Percentiles rank a stretch among this genome's conserved stretches.
Conservation (phyloP, 1,140 invertebrate species). For the Scaptomyza graminum region DNA sequence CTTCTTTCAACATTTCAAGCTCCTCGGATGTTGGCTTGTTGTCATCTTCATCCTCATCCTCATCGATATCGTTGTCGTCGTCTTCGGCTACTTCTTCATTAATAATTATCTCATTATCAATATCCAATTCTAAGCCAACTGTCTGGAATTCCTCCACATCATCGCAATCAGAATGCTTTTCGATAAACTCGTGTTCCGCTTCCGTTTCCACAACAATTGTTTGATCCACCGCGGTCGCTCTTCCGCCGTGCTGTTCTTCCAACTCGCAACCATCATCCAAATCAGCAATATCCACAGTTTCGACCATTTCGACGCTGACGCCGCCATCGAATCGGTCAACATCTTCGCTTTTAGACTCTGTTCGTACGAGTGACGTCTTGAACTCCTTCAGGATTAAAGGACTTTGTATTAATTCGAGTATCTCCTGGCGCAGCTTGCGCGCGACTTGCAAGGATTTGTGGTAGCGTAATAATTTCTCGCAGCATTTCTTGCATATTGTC, state of each 20-base stretch:
- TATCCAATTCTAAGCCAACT: conserved; percentile 62
- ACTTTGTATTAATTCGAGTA: conserved; percentile 63
- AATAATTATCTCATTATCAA: conserved; percentile 72
- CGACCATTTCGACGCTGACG: conserved; percentile 22
- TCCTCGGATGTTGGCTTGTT: conserved; percentile 36
- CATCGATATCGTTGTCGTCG: conserved; percentile 43
- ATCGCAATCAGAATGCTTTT: conserved; percentile 40
- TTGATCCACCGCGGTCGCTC: conserved; percentile 34
- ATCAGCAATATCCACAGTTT: conserved; percentile 29
- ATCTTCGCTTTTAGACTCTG: conserved; percentile 28
- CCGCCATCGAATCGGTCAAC: conserved; percentile 48
- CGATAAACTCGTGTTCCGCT: conserved; percentile 27
- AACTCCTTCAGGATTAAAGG: conserved; percentile 56
- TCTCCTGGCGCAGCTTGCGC: conserved; percentile 61
- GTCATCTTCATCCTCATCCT: conserved; percentile 13
- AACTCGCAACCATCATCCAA: conserved; percentile 28
- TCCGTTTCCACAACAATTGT: conserved; percentile 18
- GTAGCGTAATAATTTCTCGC: conserved; percentile 62
- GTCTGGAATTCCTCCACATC: conserved; percentile 50
- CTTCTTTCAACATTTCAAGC: conserved; percentile 19
- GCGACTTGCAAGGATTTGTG: conserved; percentile 70
- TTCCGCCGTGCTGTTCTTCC: background rate
- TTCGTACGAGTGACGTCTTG: conserved; percentile 30
- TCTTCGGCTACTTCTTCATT: conserved; percentile 52
- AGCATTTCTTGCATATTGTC: conserved; percentile 70